phyloP scores from a whole-genome alignment of 2,797 vertebrate species.

The Hephaestus fuliginosus region DNA sequence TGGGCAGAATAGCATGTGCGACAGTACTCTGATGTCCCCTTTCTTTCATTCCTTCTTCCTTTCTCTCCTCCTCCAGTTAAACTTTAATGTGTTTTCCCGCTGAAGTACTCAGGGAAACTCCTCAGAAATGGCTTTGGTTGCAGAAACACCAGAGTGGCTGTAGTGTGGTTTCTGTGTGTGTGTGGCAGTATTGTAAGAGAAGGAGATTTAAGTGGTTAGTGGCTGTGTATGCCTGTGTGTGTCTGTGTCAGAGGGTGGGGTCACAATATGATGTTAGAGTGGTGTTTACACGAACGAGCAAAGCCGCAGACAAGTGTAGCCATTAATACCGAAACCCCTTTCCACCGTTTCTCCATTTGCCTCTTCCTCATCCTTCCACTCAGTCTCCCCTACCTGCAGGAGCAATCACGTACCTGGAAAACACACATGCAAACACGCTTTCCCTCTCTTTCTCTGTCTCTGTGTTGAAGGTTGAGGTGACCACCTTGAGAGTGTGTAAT shows the following conservation, averaged over 20 bases:
- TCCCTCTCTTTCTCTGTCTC: slow-evolving; percentile 8
- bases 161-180: slow-evolving; percentile 64
- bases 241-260: slow-evolving; percentile 25
- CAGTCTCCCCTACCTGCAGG: slow-evolving; percentile 26
- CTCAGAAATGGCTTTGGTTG: slow-evolving; percentile 85
- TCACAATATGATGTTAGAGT: slow-evolving; percentile 72
- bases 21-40: slow-evolving; percentile 65
- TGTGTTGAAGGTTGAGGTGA: slow-evolving; percentile 66
- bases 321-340: slow-evolving; percentile 75
- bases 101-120: slow-evolving; percentile 82
- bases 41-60: slow-evolving; percentile 56
- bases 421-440: neutral
- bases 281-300: slow-evolving; percentile 79
- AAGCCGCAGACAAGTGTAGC: slow-evolving; percentile 80
- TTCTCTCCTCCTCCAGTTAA: slow-evolving; percentile 74
- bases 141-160: slow-evolving; percentile 80
- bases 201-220: slow-evolving; percentile 80
- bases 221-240: slow-evolving; percentile 30
- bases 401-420: slow-evolving; percentile 44
- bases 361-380: slow-evolving; percentile 38
- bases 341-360: slow-evolving; percentile 40
- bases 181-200: slow-evolving; percentile 56
- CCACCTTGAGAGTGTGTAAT: slow-evolving; percentile 80
- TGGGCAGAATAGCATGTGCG: slow-evolving; percentile 33
- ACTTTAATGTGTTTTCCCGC: slow-evolving; percentile 85